Percentiles rank a stretch among this genome's conserved stretches.
phyloP scores from a whole-genome alignment of 2,113 vertebrate genomes.

The Thermophis baileyi region DNA sequence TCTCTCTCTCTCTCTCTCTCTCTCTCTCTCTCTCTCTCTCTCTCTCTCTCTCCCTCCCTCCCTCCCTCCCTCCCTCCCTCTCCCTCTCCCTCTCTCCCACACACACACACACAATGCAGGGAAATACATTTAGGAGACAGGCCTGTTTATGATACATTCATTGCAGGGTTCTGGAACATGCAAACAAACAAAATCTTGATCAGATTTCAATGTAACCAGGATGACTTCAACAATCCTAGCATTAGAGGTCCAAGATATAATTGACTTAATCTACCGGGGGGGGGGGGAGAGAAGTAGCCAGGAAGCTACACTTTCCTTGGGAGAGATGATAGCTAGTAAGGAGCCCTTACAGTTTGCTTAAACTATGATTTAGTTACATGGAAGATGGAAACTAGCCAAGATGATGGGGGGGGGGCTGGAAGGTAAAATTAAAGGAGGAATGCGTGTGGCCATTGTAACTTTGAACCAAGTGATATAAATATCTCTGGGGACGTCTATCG shows the following conservation, averaged over 20 bases:
- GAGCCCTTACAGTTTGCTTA: neutral
- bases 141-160: neutral
- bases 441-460: neutral
- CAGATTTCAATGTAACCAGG: neutral
- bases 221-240: too few relatives aligned
- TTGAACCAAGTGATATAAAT: neutral
- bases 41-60: fast-evolving
- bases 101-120: too few relatives aligned
- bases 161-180: neutral
- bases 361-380: neutral
- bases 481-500: neutral
- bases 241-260: neutral
- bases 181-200: neutral
- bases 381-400: neutral
- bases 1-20: neutral
- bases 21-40: too few relatives aligned
- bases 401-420: neutral
- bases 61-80: too few relatives aligned
- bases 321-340: neutral
- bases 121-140: neutral
- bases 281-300: too few relatives aligned
- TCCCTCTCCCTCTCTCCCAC: too few relatives aligned
- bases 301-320: neutral
- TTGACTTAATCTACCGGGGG: neutral
- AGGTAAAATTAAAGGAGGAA: neutral